These are phyloP conservation scores for Goniozus legneri DNA, from an alignment of 1,140 invertebrate genomes.

Conservation along the genomic window DNA sequence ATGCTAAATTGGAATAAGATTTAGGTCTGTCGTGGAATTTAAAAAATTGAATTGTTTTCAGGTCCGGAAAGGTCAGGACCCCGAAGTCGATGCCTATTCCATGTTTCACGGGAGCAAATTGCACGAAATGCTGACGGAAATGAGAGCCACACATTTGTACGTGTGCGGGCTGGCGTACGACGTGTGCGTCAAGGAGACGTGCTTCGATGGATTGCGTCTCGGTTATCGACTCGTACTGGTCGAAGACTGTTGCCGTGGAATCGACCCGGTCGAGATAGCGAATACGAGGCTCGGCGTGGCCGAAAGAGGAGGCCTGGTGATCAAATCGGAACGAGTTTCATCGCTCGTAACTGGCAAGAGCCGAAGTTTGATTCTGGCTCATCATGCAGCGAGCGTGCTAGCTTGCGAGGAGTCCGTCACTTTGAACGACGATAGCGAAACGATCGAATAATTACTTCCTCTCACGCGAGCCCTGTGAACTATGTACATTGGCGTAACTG, in stretches of 20 bases:
- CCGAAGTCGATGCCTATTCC: conserved; percentile 76
- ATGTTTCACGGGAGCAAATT: conserved; percentile 62
- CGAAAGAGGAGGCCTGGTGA: conserved; percentile 57
- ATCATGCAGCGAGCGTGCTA: conserved; percentile 25
- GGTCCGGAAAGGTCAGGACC: conserved; percentile 70
- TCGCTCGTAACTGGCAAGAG: conserved; percentile 59
- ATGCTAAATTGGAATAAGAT: no score
- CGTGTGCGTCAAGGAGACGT: conserved; percentile 73
- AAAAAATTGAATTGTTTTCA: no score
- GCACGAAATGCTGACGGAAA: conserved; percentile 56
- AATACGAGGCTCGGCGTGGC: conserved; percentile 54
- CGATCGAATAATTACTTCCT: no score
- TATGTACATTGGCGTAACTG: no score
- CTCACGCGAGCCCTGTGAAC: no score
- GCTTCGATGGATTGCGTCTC: conserved; percentile 60
- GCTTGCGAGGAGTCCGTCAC: no score
- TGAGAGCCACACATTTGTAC: conserved; percentile 69
- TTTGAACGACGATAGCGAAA: no score
- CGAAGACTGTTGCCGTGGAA: conserved; percentile 69
- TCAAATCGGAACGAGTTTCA: conserved; percentile 57
- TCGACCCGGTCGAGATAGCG: conserved; percentile 54
- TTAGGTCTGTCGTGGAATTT: no score
- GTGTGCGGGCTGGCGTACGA: conserved; percentile 79
- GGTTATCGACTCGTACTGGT: conserved; percentile 69
- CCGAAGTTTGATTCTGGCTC: conserved; percentile 57